Evolutionary conservation across 2,888 invertebrate genomes (phyloP), one percentile per base, ranked within the genome.

Genomic region (Ephialtes manifestator): DNA sequence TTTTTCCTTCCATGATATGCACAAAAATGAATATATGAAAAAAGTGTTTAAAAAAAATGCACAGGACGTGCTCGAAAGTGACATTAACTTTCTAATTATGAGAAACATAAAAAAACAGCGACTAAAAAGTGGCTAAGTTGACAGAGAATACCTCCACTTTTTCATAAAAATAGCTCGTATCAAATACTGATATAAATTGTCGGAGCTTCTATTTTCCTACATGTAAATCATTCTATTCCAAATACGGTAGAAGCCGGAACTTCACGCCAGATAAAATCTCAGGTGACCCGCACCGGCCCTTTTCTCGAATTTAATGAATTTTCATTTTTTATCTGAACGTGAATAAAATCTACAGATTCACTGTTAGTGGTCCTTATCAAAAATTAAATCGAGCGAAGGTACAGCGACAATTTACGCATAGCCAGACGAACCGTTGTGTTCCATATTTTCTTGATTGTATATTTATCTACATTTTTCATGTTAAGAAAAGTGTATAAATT

Each of bases 311-410:
- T 51, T 35, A 63, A 48, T 48, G 63, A 60, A 74, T 74, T 31
- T 60, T 10, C 28, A 46, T 10, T 15, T 35, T 31, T 35, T 8
- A 15, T 63, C 13, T 48, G 48, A 63, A 51, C 48, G 24, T 13
- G 20, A 60, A 60, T 24, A 10, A 48, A 4, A 20, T 24, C 4
- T 20, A 15, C 18, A n/a, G 8, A 18, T 18, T 15, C 5, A 43
- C 1, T 13, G 11, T 48, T 18, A 5, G 7, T 39, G 7, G 4
- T 48, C 48, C 28, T 74, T 31, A 74, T 74, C 74, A 18, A 51
- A 63, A 75, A 74, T 74, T 24, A 46, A 74, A 74, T 60, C 58
- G n/a, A 20, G 3, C n/a, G 70, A 13, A 13, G 4, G 18, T 11
- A 15, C 20, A 1, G 13, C 1, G 20, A 1, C 72, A 18, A 58